Conservation (phyloP, 1,140 invertebrate genomes). For the Hycleus cichorii region DNA sequence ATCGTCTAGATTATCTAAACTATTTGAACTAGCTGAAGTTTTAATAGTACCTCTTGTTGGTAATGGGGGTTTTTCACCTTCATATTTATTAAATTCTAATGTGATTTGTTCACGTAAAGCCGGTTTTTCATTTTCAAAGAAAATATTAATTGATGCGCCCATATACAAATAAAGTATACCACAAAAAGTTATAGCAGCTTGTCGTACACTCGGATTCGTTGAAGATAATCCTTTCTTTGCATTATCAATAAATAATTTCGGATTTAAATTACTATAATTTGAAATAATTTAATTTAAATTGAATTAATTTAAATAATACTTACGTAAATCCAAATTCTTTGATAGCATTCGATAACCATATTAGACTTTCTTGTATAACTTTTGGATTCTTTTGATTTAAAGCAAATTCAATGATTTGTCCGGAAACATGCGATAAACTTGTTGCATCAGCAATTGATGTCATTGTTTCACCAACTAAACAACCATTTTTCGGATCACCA, state of each 20-base stretch:
- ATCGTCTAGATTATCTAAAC: conserved; percentile 45
- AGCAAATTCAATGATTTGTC: conserved; percentile 62
- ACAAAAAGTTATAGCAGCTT: conserved; percentile 59
- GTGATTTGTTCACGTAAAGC: conserved; percentile 79
- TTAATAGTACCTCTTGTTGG: conserved; percentile 55
- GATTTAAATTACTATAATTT: conserved; percentile 56
- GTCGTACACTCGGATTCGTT: conserved; percentile 75
- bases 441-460: conserved; percentile 70
- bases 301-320: conserved; percentile 30
- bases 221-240: conserved; percentile 76
- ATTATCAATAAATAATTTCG: conserved; percentile 71
- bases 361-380: conserved; percentile 76
- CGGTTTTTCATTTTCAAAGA: conserved; percentile 84
- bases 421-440: conserved; percentile 66
- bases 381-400: conserved; percentile 86
- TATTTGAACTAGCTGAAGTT: conserved; percentile 44
- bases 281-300: not conserved
- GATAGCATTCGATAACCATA: conserved; percentile 70
- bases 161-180: conserved; percentile 75
- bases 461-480: conserved; percentile 61
- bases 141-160: conserved; percentile 63
- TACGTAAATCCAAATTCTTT: conserved; percentile 78
- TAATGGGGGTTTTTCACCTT: conserved; percentile 60
- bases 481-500: conserved; percentile 74
- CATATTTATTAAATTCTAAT: conserved; percentile 76